Conservation (phyloP, 1,140 invertebrate genomes). For the Helicoverpa armigera region DNA sequence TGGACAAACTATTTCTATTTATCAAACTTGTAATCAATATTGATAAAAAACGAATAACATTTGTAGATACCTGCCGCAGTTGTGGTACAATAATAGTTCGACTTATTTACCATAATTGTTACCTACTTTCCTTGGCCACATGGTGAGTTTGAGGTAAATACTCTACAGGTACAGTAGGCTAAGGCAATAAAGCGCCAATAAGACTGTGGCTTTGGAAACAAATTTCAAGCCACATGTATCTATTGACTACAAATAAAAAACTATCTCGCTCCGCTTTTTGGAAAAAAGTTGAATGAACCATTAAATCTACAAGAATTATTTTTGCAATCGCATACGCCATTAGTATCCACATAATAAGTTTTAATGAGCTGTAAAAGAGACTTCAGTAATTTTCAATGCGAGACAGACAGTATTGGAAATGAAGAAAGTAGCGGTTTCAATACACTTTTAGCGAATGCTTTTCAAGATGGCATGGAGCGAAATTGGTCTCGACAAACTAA, state of each 20-base stretch:
- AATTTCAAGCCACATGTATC: background rate
- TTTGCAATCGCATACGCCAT: too few species aligned
- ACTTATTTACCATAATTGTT: background rate
- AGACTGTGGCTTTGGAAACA: background rate
- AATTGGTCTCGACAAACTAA: constrained; percentile 34
- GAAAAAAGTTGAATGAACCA: too few species aligned
- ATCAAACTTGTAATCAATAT: too few species aligned
- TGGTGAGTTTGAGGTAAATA: background rate
- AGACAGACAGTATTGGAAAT: background rate
- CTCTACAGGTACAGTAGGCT: background rate
- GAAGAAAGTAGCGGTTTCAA: background rate
- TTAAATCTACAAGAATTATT: too few species aligned
- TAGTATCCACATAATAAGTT: background rate
- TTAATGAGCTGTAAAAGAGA: background rate
- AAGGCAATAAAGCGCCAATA: background rate
- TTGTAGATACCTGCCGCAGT: background rate
- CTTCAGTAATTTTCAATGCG: background rate
- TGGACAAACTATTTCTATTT: too few species aligned
- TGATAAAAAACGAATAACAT: too few species aligned
- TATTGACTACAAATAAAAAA: background rate
- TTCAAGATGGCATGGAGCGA: constrained; percentile 4
- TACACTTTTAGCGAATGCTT: background rate
- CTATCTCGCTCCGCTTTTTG: background rate
- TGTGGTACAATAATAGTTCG: background rate
- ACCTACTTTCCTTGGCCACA: background rate